phyloP scores from a whole-genome alignment of 2,888 invertebrate species.

The Limnephilus marmoratus region DNA sequence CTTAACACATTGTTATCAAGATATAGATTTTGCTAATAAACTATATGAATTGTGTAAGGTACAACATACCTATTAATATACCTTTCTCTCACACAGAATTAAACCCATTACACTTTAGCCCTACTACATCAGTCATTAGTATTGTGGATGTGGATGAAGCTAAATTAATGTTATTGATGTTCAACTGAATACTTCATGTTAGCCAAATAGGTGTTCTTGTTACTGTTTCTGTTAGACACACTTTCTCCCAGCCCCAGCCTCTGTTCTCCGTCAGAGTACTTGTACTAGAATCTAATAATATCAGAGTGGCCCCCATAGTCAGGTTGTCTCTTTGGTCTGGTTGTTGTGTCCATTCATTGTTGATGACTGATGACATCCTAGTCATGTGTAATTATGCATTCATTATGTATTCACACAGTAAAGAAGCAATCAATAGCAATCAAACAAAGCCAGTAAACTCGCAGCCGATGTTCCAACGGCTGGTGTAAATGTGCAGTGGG shows the following conservation, averaged over 20 bases:
- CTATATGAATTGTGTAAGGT: conserved; percentile 39
- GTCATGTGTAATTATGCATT: conserved; percentile 49
- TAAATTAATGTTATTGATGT: conserved; percentile 13
- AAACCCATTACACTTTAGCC: background rate
- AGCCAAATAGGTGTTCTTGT: conserved; percentile 42
- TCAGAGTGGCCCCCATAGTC: conserved; percentile 10
- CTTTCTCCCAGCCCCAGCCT: background rate
- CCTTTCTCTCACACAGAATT: conserved; percentile 21
- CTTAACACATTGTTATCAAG: conserved; percentile 63
- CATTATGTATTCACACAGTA: conserved; percentile 59
- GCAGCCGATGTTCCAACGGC: conserved; percentile 43
- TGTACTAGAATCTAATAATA: background rate
- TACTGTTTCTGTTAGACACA: conserved; percentile 45
- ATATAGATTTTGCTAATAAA: conserved; percentile 51
- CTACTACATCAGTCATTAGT: conserved; percentile 32
- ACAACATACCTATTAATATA: conserved; percentile 18
- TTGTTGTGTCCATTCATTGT: conserved; percentile 59
- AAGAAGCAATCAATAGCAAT: conserved; percentile 7
- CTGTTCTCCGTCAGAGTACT: background rate
- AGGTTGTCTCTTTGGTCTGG: conserved; percentile 57
- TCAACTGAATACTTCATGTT: background rate
- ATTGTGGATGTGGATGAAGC: conserved; percentile 21
- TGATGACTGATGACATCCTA: conserved; percentile 59
- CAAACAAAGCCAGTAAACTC: conserved; percentile 58
- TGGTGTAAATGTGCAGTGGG: conserved; percentile 60